Evolutionary conservation across 1,140 invertebrate genomes (phyloP), one percentile per base, ranked within the genome.

Genomic region (Potamilus streckersoni): DNA sequence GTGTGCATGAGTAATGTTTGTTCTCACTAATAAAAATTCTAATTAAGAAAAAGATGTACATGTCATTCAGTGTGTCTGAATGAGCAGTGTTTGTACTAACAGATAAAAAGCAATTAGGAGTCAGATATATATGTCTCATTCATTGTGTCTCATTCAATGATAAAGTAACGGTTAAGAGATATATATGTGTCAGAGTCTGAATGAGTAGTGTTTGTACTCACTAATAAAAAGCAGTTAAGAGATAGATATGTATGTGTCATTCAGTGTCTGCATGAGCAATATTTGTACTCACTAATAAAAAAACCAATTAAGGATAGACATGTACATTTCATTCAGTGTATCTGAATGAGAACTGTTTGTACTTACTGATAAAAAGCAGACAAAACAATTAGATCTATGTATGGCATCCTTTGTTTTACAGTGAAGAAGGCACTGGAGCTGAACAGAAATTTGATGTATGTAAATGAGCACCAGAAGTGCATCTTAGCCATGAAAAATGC

Each of bases 391-490:
- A 19, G 19, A 62, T n/a, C 20, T 62, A 62, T 62, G 8, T 62
- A 0, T 8, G 19, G 49, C 49, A 5, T n/a, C 14, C 38, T 60
- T 71, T 16, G 64, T 59, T 58, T 77, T 77, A 55, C 75, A 77
- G 75, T 77, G 75, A 71, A 72, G 16, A 15, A 17, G 20, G 62
- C 72, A 13, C 20, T 68, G 57, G 64, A 68, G 49, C 49, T 77
- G 49, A 77, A 66, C 58, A 63, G 56, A 49, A 66, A 38, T 15
- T 55, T 77, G 19, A 56, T 68, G 27, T 77, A 77, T 65, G 55
- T 72, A 57, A 77, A 66, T 49, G 61, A 55, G 6, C 75, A 77
- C 58, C 75, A 77, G 56, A 49, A 38, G 19, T 77, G 75, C 63
- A 20, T 77, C 1, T 70, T 77, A 13, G 20, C 67, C 5, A 49